A percentile compares a stretch with the other conserved stretches of the same genome.
Evolutionary conservation across 1,140 invertebrate genomes (phyloP).

Genomic region (Spodoptera litura): DNA sequence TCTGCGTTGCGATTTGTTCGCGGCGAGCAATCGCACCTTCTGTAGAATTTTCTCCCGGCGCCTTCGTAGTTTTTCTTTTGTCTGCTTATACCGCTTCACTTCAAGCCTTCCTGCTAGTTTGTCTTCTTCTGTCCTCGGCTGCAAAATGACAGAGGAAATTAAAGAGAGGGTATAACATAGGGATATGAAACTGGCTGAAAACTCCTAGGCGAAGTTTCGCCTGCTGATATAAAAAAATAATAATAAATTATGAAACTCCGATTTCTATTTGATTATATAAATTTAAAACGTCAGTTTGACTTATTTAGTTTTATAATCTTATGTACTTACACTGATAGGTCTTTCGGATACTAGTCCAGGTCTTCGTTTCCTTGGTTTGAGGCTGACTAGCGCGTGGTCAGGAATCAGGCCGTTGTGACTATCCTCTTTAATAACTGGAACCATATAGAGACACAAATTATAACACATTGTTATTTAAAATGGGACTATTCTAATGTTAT

Average conservation of each 20-base stretch:
- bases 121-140: conserved; percentile 93
- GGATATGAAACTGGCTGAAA: no score
- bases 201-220: no score
- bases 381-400: conserved; percentile 74
- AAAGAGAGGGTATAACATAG: no score
- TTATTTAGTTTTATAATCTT: no score
- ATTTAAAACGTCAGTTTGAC: no score
- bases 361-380: conserved; percentile 76
- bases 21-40: conserved; percentile 69
- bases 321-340: conserved; percentile 82
- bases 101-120: conserved; percentile 89
- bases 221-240: no score
- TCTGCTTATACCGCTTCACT: conserved; percentile 90
- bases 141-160: background rate
- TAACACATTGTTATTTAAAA: background rate
- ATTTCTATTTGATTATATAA: no score
- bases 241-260: no score
- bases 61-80: conserved; percentile 91
- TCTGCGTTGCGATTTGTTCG: conserved; percentile 63
- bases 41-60: conserved; percentile 88
- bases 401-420: conserved; percentile 76
- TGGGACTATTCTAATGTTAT: background rate
- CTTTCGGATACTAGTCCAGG: conserved; percentile 81
- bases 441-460: conserved; percentile 4
- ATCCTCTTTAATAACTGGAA: conserved; percentile 78